A percentile compares a stretch with the other conserved stretches of the same genome.
These are phyloP conservation scores for Drosophila persimilis DNA, from an alignment of 1,140 invertebrate genomes.

Conservation along the genomic window DNA sequence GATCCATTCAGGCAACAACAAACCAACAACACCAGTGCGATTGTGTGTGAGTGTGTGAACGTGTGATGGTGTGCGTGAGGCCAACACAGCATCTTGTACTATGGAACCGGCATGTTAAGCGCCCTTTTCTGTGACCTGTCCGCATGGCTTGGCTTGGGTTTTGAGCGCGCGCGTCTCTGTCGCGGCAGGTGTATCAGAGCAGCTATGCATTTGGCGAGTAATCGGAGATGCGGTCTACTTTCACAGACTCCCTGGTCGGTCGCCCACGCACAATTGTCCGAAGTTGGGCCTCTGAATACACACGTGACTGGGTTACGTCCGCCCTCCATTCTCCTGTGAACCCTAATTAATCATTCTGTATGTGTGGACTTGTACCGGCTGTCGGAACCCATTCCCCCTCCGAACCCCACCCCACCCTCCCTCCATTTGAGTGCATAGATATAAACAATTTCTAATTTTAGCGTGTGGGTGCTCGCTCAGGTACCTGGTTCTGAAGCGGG, in stretches of 20 bases:
- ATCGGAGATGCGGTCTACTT: slow-evolving; percentile 20
- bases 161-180: slow-evolving; percentile 36
- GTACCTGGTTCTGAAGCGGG: slow-evolving; percentile 21
- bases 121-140: slow-evolving; percentile 74
- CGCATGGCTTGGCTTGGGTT: slow-evolving; percentile 63
- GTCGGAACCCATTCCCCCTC: slow-evolving; percentile 2
- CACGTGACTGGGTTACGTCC: slow-evolving; percentile 51
- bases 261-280: slow-evolving; percentile 44
- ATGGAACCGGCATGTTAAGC: slow-evolving; percentile 72
- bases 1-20: slow-evolving; percentile 70
- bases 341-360: slow-evolving; percentile 55
- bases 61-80: slow-evolving; percentile 39
- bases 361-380: slow-evolving; percentile 38
- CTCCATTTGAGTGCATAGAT: neutral
- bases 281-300: no score
- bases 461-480: slow-evolving; percentile 30
- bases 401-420: no score
- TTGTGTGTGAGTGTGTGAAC: slow-evolving; percentile 23
- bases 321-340: slow-evolving; percentile 8
- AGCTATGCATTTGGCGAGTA: slow-evolving; percentile 16
- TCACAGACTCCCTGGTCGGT: slow-evolving; percentile 3
- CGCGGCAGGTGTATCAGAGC: slow-evolving; percentile 49
- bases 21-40: slow-evolving; percentile 28
- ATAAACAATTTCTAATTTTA: slow-evolving; percentile 66
- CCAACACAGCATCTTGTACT: slow-evolving; percentile 67